These are phyloP conservation scores for Epinotia bilunana DNA, from an alignment of 2,888 invertebrate genomes.

Conservation along the genomic window DNA sequence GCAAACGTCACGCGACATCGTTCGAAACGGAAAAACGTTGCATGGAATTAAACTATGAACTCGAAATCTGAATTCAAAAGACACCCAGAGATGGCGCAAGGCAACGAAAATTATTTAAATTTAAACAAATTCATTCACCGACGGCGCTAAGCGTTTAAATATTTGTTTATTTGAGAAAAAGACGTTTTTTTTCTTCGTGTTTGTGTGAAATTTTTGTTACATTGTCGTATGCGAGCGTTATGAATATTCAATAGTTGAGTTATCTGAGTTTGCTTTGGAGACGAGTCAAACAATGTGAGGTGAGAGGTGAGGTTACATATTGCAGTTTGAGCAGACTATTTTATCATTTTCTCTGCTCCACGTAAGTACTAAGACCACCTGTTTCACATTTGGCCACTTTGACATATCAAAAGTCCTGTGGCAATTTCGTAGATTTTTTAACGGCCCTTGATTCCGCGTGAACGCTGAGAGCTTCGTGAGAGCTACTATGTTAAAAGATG, in stretches of 20 bases:
- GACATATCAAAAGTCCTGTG: background rate
- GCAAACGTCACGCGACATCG: constrained; percentile 35
- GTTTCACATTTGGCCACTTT: background rate
- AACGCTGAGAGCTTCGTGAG: too few species aligned
- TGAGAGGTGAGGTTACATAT: constrained; percentile 44
- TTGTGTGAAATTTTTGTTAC: constrained; percentile 80
- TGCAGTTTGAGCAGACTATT: constrained; percentile 33
- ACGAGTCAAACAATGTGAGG: constrained; percentile 48
- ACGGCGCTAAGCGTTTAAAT: constrained; percentile 59
- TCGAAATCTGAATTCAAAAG: constrained; percentile 45
- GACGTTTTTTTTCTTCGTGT: constrained; percentile 57
- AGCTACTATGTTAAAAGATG: too few species aligned
- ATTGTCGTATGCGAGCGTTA: constrained; percentile 71
- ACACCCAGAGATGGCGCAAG: constrained; percentile 38
- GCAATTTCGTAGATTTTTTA: background rate
- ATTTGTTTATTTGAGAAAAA: constrained; percentile 58
- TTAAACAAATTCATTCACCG: constrained; percentile 64
- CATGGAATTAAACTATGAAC: constrained; percentile 45
- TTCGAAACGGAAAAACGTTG: constrained; percentile 37
- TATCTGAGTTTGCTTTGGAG: constrained; percentile 57
- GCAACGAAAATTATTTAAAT: constrained; percentile 63
- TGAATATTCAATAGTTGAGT: constrained; percentile 75
- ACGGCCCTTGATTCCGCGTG: background rate
- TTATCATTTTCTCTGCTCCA: constrained; percentile 17
- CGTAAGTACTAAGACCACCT: constrained; percentile 16